Conservation (phyloP, 2,888 invertebrate genomes). For the Sarcophaga carnaria region DNA sequence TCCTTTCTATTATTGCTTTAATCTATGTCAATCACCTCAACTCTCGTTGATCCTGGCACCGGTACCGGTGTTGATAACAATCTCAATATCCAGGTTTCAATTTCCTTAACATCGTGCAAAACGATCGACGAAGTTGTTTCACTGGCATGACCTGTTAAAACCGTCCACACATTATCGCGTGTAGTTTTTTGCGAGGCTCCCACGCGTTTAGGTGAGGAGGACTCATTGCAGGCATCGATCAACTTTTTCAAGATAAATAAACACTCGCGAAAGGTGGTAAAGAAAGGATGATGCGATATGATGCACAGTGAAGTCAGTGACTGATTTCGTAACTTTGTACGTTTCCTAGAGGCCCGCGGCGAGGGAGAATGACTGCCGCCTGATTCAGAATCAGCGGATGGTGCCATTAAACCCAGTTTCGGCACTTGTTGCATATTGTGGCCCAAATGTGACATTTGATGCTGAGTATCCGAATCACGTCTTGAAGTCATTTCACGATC, state of each 20-base stretch:
- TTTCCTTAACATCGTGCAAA: constrained; percentile 97
- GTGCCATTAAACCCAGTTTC: constrained; percentile 85
- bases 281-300: constrained; percentile 99
- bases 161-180: constrained; percentile 98
- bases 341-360: constrained; percentile 90
- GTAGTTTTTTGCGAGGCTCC: constrained; percentile 93
- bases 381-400: constrained; percentile 91
- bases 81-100: constrained; percentile 99
- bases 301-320: constrained; percentile 98
- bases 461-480: constrained; percentile 85
- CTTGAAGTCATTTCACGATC: constrained; percentile 92
- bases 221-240: constrained; percentile 98
- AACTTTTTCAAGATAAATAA: constrained; percentile 96
- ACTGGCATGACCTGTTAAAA: constrained; percentile 91
- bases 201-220: constrained; percentile 92
- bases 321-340: constrained; percentile 93
- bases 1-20: background rate
- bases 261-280: constrained; percentile 98
- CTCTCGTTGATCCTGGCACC: constrained; percentile 96
- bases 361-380: constrained; percentile 94
- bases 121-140: constrained; percentile 93
- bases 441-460: constrained; percentile 69
- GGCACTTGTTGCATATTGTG: constrained; percentile 81
- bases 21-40: constrained; percentile 80
- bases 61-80: constrained; percentile 98